Evolutionary conservation across 2,888 invertebrate genomes (phyloP).

Genomic region (Ethmia dodecea): DNA sequence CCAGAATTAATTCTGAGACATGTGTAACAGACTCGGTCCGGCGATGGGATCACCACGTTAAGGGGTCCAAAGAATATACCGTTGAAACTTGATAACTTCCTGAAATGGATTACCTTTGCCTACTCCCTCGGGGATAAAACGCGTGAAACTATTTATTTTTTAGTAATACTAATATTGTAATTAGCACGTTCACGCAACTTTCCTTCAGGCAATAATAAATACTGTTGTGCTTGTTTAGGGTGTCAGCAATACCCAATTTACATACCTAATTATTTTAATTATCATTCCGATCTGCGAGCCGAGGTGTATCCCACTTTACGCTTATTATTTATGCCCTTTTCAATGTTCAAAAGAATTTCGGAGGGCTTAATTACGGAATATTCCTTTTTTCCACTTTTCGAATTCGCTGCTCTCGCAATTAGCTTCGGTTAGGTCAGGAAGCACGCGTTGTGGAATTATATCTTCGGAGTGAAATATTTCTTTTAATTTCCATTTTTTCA

Average conservation of each 20-base stretch:
- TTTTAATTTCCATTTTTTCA: constrained; percentile 26
- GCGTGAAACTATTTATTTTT: too few relatives aligned
- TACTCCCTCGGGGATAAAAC: too few relatives aligned
- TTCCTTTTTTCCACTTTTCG: constrained; percentile 38
- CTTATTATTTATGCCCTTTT: constrained; percentile 18
- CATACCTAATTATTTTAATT: constrained; percentile 8
- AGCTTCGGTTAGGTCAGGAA: constrained; percentile 25
- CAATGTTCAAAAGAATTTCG: constrained; percentile 24
- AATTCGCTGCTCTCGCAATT: constrained; percentile 34
- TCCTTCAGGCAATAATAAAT: too few relatives aligned
- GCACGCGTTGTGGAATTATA: constrained; percentile 24
- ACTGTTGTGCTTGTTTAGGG: too few relatives aligned
- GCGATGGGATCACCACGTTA: too few relatives aligned
- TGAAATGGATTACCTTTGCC: too few relatives aligned
- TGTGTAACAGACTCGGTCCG: too few relatives aligned
- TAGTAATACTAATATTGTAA: too few relatives aligned
- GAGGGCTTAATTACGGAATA: constrained; percentile 40
- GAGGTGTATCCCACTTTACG: constrained; percentile 10
- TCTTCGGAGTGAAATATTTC: constrained; percentile 26
- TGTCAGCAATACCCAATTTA: neutral
- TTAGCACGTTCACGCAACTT: too few relatives aligned
- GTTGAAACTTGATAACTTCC: too few relatives aligned
- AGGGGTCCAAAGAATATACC: too few relatives aligned
- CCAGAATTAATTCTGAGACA: too few relatives aligned
- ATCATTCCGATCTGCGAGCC: constrained; percentile 5